A percentile compares a stretch with the other conserved stretches of the same genome.
These are phyloP conservation scores for Orthochromis malagaraziensis DNA, from an alignment of 2,113 vertebrate species.

Conservation along the genomic window DNA sequence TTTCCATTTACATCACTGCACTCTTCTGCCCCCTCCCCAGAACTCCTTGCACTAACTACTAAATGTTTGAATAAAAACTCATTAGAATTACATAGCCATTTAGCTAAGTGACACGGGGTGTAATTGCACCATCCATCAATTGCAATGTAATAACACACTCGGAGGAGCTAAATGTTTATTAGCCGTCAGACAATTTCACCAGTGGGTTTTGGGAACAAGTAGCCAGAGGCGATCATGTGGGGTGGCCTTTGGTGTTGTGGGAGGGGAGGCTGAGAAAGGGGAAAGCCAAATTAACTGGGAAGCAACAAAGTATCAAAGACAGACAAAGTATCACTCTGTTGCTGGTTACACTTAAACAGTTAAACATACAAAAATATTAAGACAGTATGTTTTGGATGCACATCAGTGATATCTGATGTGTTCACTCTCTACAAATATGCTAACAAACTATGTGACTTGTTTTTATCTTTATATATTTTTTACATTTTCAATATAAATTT, in stretches of 20 bases:
- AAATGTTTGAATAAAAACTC: slow-evolving; percentile 75
- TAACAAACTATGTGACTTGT: background rate
- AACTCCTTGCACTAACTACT: slow-evolving; percentile 53
- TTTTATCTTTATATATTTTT: background rate
- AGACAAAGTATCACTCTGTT: slow-evolving; percentile 10
- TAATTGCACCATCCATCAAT: slow-evolving; percentile 81
- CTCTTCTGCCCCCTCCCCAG: background rate
- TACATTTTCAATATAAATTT: background rate
- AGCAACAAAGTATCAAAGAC: slow-evolving; percentile 31
- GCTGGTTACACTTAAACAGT: background rate
- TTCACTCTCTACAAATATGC: background rate
- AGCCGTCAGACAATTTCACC: slow-evolving; percentile 67
- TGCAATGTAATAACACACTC: slow-evolving; percentile 72
- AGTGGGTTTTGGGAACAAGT: slow-evolving; percentile 61
- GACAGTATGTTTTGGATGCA: background rate
- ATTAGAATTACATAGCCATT: slow-evolving; percentile 78
- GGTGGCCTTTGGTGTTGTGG: slow-evolving; percentile 5
- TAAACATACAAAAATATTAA: background rate
- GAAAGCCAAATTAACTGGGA: slow-evolving; percentile 42
- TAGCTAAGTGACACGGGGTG: slow-evolving; percentile 74
- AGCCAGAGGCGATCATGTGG: slow-evolving; percentile 5
- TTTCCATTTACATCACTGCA: background rate
- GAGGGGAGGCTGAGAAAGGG: slow-evolving; percentile 44
- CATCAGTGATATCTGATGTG: background rate
- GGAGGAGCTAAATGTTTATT: slow-evolving; percentile 75